Evolutionary conservation across 2,888 invertebrate genomes (phyloP).

Genomic region (Harpalus rubripes): DNA sequence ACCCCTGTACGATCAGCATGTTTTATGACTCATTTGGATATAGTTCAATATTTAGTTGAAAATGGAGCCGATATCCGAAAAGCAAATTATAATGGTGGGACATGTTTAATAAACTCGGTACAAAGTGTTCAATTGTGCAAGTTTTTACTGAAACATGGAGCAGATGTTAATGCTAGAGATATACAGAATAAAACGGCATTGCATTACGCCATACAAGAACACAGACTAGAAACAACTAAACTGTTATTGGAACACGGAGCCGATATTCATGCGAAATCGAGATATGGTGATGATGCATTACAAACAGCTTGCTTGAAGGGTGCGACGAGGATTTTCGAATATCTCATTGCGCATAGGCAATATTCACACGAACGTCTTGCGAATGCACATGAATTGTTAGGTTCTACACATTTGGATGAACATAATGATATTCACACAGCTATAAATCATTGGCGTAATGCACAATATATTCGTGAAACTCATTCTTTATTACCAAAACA

Average conservation of each 20-base stretch:
- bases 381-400: slow-evolving; percentile 93
- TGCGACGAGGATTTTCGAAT: slow-evolving; percentile 85
- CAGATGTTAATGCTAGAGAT: slow-evolving; percentile 91
- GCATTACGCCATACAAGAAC: slow-evolving; percentile 95
- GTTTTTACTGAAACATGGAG: slow-evolving; percentile 89
- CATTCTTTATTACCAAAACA: slow-evolving; percentile 77
- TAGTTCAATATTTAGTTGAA: slow-evolving; percentile 87
- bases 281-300: slow-evolving; percentile 93
- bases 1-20: slow-evolving; percentile 95
- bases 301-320: slow-evolving; percentile 92
- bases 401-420: slow-evolving; percentile 93
- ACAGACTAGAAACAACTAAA: slow-evolving; percentile 90
- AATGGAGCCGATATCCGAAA: slow-evolving; percentile 91
- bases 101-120: slow-evolving; percentile 95
- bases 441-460: slow-evolving; percentile 88
- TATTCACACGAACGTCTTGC: slow-evolving; percentile 86
- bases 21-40: slow-evolving; percentile 93
- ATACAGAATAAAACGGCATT: slow-evolving; percentile 94
- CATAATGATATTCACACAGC: slow-evolving; percentile 87
- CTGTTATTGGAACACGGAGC: slow-evolving; percentile 89
- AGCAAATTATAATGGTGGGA: slow-evolving; percentile 94
- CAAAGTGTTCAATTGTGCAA: slow-evolving; percentile 91
- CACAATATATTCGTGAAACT: slow-evolving; percentile 82
- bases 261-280: slow-evolving; percentile 86
- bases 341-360: slow-evolving; percentile 82